These are phyloP conservation scores for Tubulanus polymorphus DNA, from an alignment of 2,888 invertebrate species.

Conservation along the genomic window DNA sequence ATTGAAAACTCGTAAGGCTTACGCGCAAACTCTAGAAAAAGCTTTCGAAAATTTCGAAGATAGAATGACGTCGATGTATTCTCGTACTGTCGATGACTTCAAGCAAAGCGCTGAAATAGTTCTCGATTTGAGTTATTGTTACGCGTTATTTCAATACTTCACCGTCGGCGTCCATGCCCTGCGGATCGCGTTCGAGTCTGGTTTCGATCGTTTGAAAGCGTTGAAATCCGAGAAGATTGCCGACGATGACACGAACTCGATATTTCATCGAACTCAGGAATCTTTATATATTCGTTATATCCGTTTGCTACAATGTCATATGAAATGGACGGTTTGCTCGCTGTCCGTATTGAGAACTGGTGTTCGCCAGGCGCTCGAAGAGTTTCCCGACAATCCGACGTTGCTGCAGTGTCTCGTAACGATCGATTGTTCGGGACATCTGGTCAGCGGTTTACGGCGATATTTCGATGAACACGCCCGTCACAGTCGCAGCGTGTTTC, in stretches of 20 bases:
- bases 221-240: background rate
- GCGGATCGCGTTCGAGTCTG: constrained; percentile 19
- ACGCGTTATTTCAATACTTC: constrained; percentile 41
- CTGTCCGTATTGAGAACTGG: constrained; percentile 27
- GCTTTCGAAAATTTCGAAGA: constrained; percentile 5
- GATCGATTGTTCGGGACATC: constrained; percentile 34
- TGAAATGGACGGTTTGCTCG: constrained; percentile 24
- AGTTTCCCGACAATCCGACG: constrained; percentile 30
- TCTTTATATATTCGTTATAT: constrained; percentile 11
- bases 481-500: background rate
- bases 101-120: constrained; percentile 4
- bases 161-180: constrained; percentile 27
- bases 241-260: background rate
- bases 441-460: constrained; percentile 35
- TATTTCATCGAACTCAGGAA: background rate
- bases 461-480: constrained; percentile 25
- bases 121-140: constrained; percentile 30
- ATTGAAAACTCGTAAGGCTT: constrained; percentile 22
- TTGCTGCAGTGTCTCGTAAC: constrained; percentile 36
- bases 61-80: background rate
- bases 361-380: constrained; percentile 28
- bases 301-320: constrained; percentile 30
- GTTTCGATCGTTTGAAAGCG: constrained; percentile 1
- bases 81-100: background rate
- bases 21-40: constrained; percentile 13